Evolutionary conservation across 2,113 vertebrate genomes (phyloP).

Genomic region (Austrofundulus limnaeus): DNA sequence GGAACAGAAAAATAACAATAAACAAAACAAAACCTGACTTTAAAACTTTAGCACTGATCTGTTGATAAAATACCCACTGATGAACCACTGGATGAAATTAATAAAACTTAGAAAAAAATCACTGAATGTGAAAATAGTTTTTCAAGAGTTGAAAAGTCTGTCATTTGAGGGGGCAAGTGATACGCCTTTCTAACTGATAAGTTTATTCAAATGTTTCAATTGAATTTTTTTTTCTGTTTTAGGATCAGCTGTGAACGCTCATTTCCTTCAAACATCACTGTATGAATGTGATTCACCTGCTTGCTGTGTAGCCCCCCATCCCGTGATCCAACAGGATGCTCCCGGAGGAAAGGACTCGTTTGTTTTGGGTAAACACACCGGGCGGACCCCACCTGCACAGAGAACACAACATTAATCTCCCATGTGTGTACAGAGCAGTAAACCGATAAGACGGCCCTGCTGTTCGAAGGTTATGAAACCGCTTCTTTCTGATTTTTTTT

Average conservation of each 20-base stretch:
- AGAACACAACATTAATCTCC: background rate
- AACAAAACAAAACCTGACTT: too few relatives aligned
- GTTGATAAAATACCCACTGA: too few relatives aligned
- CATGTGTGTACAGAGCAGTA: background rate
- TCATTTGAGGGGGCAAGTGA: too few relatives aligned
- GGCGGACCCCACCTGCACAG: conserved; percentile 66
- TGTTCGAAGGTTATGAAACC: background rate
- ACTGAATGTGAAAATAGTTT: too few relatives aligned
- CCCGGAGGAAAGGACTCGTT: conserved; percentile 69
- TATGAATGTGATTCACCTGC: conserved; percentile 66
- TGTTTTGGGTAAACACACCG: conserved; percentile 76
- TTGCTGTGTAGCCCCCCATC: conserved; percentile 77
- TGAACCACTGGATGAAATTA: too few relatives aligned
- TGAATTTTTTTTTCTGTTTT: background rate
- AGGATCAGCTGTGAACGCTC: too few relatives aligned
- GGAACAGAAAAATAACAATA: background rate
- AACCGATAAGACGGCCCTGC: conserved; percentile 3
- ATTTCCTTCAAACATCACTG: background rate
- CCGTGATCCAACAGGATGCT: conserved; percentile 78
- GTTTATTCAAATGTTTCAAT: too few relatives aligned
- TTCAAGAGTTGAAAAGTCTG: too few relatives aligned
- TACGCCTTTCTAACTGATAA: too few relatives aligned
- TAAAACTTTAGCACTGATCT: too few relatives aligned
- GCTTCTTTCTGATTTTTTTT: background rate
- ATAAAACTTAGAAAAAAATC: too few relatives aligned